Base-by-base conservation (phyloP, 2,797 vertebrate genomes). In the Syngnathus acus region DNA sequence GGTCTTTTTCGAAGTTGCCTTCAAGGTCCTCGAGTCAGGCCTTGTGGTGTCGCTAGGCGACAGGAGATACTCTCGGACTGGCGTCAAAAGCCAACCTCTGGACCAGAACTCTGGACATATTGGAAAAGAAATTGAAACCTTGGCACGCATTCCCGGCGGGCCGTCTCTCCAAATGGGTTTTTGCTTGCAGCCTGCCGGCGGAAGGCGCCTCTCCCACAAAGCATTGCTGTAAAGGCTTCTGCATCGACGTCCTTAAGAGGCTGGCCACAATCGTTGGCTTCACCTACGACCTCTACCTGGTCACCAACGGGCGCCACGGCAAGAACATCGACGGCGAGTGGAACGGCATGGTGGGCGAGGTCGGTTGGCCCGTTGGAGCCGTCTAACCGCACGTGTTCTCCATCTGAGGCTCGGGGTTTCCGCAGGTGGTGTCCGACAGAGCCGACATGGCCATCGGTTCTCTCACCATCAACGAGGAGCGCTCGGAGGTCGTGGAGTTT, bases 311-410 rank as follows among this genome's bases (percentile, higher is more conserved):
- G 62, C 91, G 95, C 19, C 95, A 98, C 3, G 95, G 95, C 14
- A 97, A 98, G 86, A 97, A 96, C 88, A 95, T 96, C 7, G 89
- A 96, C 0, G 95, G 95, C 3, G 91, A 95, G 74, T 97, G 95
- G 95, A 98, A 98, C 14, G 95, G 95, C 79, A 96, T 97, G 95
- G 95, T 98, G 1, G 95, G 95, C 14, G 95, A 98, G 95, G 95
- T 96, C 55, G 84, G 86, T 47, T 37, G 32, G 32, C 32, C 32
- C 32, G 32, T 32, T 32, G 32, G 32, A 32, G 32, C 32, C 32
- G 32, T 32, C 32, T 32, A 32, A 32, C 32, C 32, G 32, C 32
- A 32, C 32, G 32, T 32, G 32, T 3, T 14, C 1, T 38, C 63
- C 5, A 0, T 9, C 55, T 59, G 71, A 51, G 77, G 51, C 47